phyloP scores from a whole-genome alignment of 2,888 invertebrate genomes.

The Lochmaea crataegi region DNA sequence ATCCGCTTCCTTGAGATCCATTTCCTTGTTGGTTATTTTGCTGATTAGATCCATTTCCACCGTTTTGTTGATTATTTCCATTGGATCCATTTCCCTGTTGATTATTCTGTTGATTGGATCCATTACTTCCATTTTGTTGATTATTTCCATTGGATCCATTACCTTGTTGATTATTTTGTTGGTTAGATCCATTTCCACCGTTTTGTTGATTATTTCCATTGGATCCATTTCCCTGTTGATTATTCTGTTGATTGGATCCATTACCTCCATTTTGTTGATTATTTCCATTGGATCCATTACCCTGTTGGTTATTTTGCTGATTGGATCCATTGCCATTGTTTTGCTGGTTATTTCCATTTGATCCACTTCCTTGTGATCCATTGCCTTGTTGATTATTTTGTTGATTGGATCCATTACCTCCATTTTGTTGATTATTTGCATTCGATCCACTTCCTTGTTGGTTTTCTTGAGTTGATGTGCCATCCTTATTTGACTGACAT shows the following conservation, averaged over 20 bases:
- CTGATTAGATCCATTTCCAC: conserved; percentile 7
- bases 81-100: not conserved
- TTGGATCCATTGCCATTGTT: conserved; percentile 22
- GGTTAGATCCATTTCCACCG: conserved; percentile 27
- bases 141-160: conserved; percentile 42
- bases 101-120: conserved; percentile 18
- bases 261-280: conserved; percentile 38
- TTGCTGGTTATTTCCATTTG: conserved; percentile 38
- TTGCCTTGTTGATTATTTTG: conserved; percentile 35
- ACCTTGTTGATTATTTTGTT: conserved; percentile 41
- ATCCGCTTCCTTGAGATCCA: conserved; percentile 19
- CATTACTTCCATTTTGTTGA: conserved; percentile 21
- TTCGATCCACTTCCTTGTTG: not conserved
- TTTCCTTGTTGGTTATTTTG: conserved; percentile 23
- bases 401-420: conserved; percentile 20
- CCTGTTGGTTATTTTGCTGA: conserved; percentile 28
- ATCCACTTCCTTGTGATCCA: conserved; percentile 34
- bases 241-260: conserved; percentile 20
- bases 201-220: conserved; percentile 39
- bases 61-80: conserved; percentile 22
- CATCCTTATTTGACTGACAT: conserved; percentile 25
- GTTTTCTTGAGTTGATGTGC: not conserved
- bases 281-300: conserved; percentile 31
- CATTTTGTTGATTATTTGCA: conserved; percentile 21
- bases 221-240: conserved; percentile 34